phyloP scores from a whole-genome alignment of 2,888 invertebrate species.

The Dorcus hopei region DNA sequence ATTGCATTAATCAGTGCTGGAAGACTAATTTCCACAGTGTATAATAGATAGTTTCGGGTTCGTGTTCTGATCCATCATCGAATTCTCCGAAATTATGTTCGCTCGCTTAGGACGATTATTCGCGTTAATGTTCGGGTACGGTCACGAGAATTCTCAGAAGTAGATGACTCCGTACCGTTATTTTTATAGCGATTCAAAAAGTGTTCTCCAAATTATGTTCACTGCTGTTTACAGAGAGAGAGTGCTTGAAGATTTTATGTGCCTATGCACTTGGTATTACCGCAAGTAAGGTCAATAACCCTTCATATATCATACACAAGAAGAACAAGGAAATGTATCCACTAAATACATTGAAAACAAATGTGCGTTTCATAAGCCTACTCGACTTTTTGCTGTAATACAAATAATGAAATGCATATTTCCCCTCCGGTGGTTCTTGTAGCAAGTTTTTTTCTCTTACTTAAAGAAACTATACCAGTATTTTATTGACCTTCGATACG shows the following conservation, averaged over 20 bases:
- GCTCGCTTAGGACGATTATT: not conserved
- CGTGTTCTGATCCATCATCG: constrained; percentile 20
- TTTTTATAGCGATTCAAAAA: no score
- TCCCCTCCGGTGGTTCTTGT: no score
- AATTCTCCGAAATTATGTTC: constrained; percentile 11
- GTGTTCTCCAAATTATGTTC: no score
- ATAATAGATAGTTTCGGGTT: constrained; percentile 11
- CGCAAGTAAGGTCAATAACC: constrained; percentile 10
- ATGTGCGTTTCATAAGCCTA: no score
- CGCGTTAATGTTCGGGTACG: not conserved
- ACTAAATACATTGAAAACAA: not conserved
- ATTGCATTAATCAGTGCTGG: no score
- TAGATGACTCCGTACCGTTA: no score
- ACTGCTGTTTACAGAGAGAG: not conserved
- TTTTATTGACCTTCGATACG: constrained; percentile 17
- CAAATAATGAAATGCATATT: no score
- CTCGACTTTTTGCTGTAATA: no score
- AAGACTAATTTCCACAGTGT: no score
- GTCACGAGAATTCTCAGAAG: no score
- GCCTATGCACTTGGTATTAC: constrained; percentile 10
- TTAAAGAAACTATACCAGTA: not conserved
- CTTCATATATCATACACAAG: not conserved
- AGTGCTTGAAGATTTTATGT: constrained; percentile 2
- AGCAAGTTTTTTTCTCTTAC: no score
- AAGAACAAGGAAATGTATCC: not conserved